Evolutionary conservation across 2,888 invertebrate species (phyloP).

Genomic region (Saturnia japonica): DNA sequence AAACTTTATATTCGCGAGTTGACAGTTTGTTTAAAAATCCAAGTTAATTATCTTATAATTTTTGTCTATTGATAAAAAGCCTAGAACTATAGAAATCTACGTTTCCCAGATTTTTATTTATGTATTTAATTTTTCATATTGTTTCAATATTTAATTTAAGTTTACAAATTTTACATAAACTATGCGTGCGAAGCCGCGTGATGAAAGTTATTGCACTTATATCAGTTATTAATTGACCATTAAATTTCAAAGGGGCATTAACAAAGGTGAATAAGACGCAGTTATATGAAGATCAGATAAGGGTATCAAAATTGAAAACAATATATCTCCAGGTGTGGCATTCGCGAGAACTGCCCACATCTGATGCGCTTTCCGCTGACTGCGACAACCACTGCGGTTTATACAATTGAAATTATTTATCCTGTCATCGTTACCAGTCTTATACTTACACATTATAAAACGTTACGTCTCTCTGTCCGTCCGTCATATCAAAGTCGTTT

Average conservation of each 20-base stretch:
- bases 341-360: slow-evolving; percentile 6
- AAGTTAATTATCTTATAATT: too few relatives aligned
- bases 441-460: background rate
- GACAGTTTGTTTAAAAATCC: too few relatives aligned
- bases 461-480: background rate
- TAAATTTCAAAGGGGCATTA: background rate
- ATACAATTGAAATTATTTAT: background rate
- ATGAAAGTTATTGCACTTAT: too few relatives aligned
- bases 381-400: background rate
- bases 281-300: background rate
- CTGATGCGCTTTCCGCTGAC: background rate
- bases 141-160: too few relatives aligned
- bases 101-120: too few relatives aligned
- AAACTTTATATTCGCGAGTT: too few relatives aligned
- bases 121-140: too few relatives aligned
- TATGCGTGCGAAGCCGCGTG: too few relatives aligned
- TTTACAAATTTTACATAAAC: too few relatives aligned
- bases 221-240: background rate
- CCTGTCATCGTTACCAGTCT: background rate
- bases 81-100: too few relatives aligned
- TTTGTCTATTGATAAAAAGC: too few relatives aligned
- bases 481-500: too few relatives aligned
- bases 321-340: background rate
- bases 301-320: background rate
- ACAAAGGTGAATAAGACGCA: background rate